Percentiles rank a stretch among this genome's conserved stretches.
phyloP scores from a whole-genome alignment of 92 coral and sea anemone genomes.

The Virgularia gustaviana region DNA sequence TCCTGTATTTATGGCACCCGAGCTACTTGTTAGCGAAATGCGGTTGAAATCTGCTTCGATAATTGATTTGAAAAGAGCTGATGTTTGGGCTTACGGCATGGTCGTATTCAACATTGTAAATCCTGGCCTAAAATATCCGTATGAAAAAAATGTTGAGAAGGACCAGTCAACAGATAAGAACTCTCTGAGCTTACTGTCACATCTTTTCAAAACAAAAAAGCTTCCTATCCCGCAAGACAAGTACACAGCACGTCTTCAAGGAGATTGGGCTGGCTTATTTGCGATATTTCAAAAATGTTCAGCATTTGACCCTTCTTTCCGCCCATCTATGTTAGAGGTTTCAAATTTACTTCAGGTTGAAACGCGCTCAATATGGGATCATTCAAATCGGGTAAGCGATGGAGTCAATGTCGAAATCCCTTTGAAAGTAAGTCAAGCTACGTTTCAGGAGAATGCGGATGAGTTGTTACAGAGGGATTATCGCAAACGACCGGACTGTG shows the following conservation, averaged over 20 bases:
- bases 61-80: background rate
- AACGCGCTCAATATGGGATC: background rate
- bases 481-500: background rate
- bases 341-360: background rate
- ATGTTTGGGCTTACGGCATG: constrained; percentile 43
- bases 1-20: background rate
- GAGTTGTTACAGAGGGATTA: background rate
- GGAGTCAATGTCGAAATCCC: background rate
- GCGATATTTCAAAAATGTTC: background rate
- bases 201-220: background rate
- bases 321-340: background rate
- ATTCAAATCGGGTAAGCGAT: background rate
- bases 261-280: background rate
- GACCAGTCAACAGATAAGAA: background rate
- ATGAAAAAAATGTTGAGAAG: background rate
- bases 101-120: constrained; percentile 27
- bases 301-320: background rate
- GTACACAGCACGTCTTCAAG: background rate
- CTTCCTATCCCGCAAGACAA: background rate
- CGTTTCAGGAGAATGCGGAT: constrained; percentile 6
- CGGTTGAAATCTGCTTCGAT: background rate
- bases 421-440: constrained; percentile 6
- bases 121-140: constrained; percentile 13
- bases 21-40: background rate
- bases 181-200: background rate